Evolutionary conservation across 2,113 vertebrate genomes (phyloP).

Genomic region (Pipa parva): DNA sequence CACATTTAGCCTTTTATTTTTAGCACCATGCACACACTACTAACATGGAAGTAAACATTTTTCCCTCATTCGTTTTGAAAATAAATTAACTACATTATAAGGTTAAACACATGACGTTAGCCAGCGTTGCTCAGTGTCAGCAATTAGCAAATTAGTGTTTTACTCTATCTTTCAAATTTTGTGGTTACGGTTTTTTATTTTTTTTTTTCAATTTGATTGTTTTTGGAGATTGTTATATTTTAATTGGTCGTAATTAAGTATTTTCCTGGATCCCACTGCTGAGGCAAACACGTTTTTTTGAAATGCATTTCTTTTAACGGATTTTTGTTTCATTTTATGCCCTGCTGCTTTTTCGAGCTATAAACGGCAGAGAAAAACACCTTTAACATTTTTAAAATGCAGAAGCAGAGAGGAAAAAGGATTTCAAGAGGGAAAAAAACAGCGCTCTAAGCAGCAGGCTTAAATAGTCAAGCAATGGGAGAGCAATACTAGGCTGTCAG

Average conservation of each 20-base stretch:
- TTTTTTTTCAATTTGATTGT: slow-evolving; percentile 50
- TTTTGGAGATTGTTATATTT: slow-evolving; percentile 51
- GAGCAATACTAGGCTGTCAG: slow-evolving; percentile 33
- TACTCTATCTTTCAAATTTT: slow-evolving; percentile 29
- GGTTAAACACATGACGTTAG: slow-evolving; percentile 55
- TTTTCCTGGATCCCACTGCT: slow-evolving; percentile 30
- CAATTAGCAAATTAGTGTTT: slow-evolving; percentile 46
- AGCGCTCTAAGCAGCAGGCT: slow-evolving; percentile 29
- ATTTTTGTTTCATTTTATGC: slow-evolving; percentile 23
- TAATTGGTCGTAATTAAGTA: slow-evolving; percentile 43
- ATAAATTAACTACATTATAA: slow-evolving; percentile 57
- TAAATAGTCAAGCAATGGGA: slow-evolving; percentile 36
- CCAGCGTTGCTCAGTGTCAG: slow-evolving; percentile 41
- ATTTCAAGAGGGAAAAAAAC: slow-evolving; percentile 37
- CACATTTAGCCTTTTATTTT: slow-evolving; percentile 68
- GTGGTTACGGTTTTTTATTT: slow-evolving; percentile 50
- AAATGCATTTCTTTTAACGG: slow-evolving; percentile 38
- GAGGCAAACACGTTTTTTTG: slow-evolving; percentile 29
- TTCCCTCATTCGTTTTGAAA: slow-evolving; percentile 55
- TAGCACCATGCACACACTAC: slow-evolving; percentile 60
- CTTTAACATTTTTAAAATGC: slow-evolving; percentile 18
- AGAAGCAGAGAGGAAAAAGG: slow-evolving; percentile 34
- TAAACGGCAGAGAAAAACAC: slow-evolving; percentile 27
- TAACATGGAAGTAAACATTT: slow-evolving; percentile 66
- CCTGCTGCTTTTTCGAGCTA: slow-evolving; percentile 35